Percentiles rank a stretch among this genome's conserved stretches.
Evolutionary conservation across 2,797 vertebrate genomes (phyloP).

Genomic region (Aldrovandia affinis): DNA sequence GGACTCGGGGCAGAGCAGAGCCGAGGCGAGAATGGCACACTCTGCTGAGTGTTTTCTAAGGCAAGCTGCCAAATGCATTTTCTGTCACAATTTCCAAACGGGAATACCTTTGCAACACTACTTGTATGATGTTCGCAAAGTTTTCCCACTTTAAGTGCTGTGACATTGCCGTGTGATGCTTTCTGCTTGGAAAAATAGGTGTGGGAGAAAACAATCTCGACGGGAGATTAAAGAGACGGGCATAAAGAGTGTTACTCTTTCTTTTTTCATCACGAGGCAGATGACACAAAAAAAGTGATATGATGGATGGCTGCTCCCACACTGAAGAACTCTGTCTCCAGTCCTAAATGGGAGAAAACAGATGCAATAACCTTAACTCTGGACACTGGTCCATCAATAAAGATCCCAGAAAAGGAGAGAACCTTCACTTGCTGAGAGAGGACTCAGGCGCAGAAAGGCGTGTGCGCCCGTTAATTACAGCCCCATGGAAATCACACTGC

Average conservation of each 20-base stretch:
- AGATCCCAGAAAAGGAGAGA: conserved; percentile 11
- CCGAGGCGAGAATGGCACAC: not conserved
- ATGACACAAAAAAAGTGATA: conserved; percentile 43
- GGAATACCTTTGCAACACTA: not conserved
- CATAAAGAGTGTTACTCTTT: not conserved
- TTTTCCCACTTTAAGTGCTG: not conserved
- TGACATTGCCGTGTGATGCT: not conserved
- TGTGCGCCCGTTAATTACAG: conserved; percentile 38
- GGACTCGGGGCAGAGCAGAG: not conserved
- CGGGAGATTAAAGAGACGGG: not conserved
- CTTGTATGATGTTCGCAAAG: not conserved
- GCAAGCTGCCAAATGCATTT: not conserved
- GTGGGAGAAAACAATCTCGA: not conserved
- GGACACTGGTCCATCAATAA: conserved; percentile 69
- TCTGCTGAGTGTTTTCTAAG: not conserved
- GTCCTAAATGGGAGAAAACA: conserved; percentile 64
- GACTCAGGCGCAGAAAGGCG: not conserved
- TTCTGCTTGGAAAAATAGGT: not conserved
- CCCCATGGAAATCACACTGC: conserved; percentile 31
- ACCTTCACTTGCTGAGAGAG: conserved; percentile 16
- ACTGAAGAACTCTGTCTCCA: conserved; percentile 53
- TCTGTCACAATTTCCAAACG: not conserved
- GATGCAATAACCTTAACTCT: conserved; percentile 74
- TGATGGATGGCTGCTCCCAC: conserved; percentile 70
- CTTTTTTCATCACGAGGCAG: conserved; percentile 20